These are phyloP conservation scores for Diprion similis DNA, from an alignment of 1,140 invertebrate species.

Conservation along the genomic window DNA sequence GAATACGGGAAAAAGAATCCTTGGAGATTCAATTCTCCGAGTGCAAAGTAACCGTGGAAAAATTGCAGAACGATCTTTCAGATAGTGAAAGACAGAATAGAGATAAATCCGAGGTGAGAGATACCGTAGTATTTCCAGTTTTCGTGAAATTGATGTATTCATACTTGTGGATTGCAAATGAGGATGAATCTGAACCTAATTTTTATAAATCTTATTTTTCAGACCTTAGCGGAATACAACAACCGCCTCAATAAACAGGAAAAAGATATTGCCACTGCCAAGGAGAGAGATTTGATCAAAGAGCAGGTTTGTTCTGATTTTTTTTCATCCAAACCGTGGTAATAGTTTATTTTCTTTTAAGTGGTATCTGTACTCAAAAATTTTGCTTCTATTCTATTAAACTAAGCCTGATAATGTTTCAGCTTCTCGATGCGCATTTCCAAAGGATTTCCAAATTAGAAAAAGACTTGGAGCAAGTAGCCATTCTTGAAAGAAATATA, in stretches of 20 bases:
- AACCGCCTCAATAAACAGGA: conserved; percentile 13
- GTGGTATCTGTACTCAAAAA: background rate
- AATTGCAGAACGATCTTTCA: background rate
- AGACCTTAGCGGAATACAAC: conserved; percentile 22
- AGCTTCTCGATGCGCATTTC: background rate
- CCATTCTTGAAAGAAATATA: conserved; percentile 9
- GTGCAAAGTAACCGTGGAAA: background rate
- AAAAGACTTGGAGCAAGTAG: conserved; percentile 7
- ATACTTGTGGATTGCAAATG: background rate
- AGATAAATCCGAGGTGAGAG: background rate
- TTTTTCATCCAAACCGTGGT: background rate
- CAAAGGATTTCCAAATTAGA: conserved; percentile 20
- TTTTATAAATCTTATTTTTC: conserved; percentile 15
- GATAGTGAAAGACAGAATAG: conserved; percentile 8
- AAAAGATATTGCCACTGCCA: conserved; percentile 15
- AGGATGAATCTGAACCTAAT: background rate
- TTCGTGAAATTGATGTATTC: too few species aligned
- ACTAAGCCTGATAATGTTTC: background rate
- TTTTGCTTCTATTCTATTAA: background rate
- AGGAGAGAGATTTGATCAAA: conserved; percentile 10
- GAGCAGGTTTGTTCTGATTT: background rate
- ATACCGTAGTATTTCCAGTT: too few species aligned
- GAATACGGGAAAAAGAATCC: background rate
- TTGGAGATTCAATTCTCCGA: conserved; percentile 9
- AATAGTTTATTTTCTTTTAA: background rate